A percentile compares a stretch with the other conserved stretches of the same genome.
phyloP scores from a whole-genome alignment of 2,113 vertebrate species.

The Donacobius atricapilla region DNA sequence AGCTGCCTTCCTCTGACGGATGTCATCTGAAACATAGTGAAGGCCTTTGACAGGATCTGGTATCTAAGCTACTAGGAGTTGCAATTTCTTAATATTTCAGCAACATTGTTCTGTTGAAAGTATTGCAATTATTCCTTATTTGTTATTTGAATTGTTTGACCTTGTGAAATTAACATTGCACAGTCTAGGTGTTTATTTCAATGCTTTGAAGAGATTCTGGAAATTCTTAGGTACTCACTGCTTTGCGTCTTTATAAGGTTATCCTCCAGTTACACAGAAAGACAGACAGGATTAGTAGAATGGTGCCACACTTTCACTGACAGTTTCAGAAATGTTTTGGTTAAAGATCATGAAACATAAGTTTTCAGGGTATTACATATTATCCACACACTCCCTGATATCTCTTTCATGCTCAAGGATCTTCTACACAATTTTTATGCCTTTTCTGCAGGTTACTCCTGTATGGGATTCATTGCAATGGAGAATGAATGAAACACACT shows the following conservation, averaged over 20 bases:
- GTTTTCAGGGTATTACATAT: neutral
- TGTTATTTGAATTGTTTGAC: neutral
- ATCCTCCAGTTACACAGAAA: neutral
- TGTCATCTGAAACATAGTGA: neutral
- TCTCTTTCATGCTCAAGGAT: neutral
- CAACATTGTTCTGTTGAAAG: neutral
- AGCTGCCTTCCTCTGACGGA: neutral
- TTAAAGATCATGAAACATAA: neutral
- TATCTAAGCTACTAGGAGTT: neutral
- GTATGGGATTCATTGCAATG: neutral
- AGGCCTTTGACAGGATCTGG: neutral
- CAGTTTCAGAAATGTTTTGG: neutral
- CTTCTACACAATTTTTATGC: neutral
- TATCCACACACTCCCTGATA: neutral
- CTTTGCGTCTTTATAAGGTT: neutral
- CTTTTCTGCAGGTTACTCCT: neutral
- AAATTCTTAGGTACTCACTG: neutral
- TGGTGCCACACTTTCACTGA: neutral
- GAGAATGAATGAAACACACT: neutral
- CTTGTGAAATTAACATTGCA: neutral
- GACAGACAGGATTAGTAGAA: neutral
- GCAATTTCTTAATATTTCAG: neutral
- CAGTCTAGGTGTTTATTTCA: neutral
- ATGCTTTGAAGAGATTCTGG: neutral
- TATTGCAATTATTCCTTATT: neutral